phyloP scores from a whole-genome alignment of 2,888 invertebrate species.

The Cheilosia pagana region DNA sequence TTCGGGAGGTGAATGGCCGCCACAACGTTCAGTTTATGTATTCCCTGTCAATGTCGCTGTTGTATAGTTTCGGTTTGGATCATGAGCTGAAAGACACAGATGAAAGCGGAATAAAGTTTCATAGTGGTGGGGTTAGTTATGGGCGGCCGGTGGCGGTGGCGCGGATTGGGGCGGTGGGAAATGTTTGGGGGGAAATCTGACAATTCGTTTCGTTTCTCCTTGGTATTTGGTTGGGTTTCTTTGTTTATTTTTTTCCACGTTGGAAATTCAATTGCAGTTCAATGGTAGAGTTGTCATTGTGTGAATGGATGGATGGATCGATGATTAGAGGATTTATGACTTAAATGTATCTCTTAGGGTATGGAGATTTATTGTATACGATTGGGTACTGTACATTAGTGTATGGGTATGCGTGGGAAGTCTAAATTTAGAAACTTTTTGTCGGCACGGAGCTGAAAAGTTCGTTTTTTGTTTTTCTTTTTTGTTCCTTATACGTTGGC shows the following conservation, averaged over 20 bases:
- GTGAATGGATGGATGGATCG: conserved; percentile 58
- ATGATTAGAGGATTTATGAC: conserved; percentile 63
- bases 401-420: conserved; percentile 17
- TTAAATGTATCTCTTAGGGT: conserved; percentile 20
- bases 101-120: conserved; percentile 59
- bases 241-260: conserved; percentile 23
- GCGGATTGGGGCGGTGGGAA: conserved; percentile 33
- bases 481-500: too few relatives aligned
- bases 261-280: conserved; percentile 61
- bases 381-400: neutral
- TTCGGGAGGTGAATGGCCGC: conserved; percentile 82
- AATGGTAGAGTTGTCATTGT: conserved; percentile 56
- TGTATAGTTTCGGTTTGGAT: conserved; percentile 60
- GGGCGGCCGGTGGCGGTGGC: conserved; percentile 19
- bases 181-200: conserved; percentile 62
- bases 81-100: conserved; percentile 38
- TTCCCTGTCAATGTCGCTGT: conserved; percentile 51
- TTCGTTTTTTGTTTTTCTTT: too few relatives aligned
- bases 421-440: conserved; percentile 52
- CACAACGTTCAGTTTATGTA: conserved; percentile 76
- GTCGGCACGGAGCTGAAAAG: neutral
- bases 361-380: conserved; percentile 23
- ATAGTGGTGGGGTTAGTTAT: conserved; percentile 12
- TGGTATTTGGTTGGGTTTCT: neutral
- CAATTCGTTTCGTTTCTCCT: conserved; percentile 55